Base-by-base conservation (phyloP, 2,888 invertebrate species). In the Keiferia lycopersicella region DNA sequence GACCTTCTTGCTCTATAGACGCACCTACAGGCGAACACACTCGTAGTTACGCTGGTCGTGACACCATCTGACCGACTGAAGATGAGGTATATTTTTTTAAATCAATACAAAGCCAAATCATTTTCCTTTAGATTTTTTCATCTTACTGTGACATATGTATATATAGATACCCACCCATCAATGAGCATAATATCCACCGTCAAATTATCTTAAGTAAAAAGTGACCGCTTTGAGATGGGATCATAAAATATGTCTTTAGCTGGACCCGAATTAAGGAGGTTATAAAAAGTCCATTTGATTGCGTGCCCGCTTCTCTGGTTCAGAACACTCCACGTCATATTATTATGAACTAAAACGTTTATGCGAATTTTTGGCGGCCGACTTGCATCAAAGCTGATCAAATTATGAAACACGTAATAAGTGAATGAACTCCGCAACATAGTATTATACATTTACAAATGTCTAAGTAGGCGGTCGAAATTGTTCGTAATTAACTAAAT, bases 211-310 rank as follows among this genome's bases (percentile, higher is more conserved):
- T 51, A 64, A 48, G 68, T 65, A 71, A 71, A 71, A 71, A 68
- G 56, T 63, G 63, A 64, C 70, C 70, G 61, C 69, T 67, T 65
- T 63, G 64, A 65, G 66, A 69, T 60, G 45, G 61, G 65, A 48
- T 61, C 64, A 67, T 70, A 69, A 73, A 71, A 67, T 65, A 61
- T 66, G 63, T 68, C 65, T 67, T 64, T 63, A 51, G 57, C 60
- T 39, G 59, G 61, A 56, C 39, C 63, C 65, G 62, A 68, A 67
- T 68, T 70, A 70, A 66, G 59, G 48, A 64, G n/a, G 62, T 41
- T 63, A 67, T 70, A 70, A 73, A 70, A 70, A 67, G 56, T 58
- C 51, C 26, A 39, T 61, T 67, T 69, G 67, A 72, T 69, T 65
- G 66, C 67, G 59, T 65, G 68, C 65, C 65, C 67, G 63, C 41